Evolutionary conservation across 2,113 vertebrate genomes (phyloP).

Genomic region (Sinocyclocheilus maitianheensis): DNA sequence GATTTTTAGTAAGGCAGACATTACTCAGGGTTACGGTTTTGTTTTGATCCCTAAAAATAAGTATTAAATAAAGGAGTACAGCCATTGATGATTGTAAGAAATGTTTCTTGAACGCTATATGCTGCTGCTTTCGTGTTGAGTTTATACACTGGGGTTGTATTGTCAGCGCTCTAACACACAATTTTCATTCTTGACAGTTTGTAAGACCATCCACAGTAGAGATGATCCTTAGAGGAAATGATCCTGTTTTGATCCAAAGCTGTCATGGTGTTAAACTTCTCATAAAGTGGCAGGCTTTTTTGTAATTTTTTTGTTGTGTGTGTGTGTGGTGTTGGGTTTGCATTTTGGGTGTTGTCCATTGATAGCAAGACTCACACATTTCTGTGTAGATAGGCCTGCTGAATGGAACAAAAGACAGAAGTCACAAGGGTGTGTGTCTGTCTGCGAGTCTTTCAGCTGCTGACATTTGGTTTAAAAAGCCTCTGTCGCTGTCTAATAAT

Average conservation of each 20-base stretch:
- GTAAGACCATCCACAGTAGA: not conserved
- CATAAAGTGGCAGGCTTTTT: not conserved
- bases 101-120: too few species aligned
- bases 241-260: conserved; percentile 10
- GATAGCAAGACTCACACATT: not conserved
- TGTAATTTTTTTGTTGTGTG: not conserved
- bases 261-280: not conserved
- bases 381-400: conserved; percentile 24
- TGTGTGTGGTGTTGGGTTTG: not conserved
- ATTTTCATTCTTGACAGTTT: not conserved
- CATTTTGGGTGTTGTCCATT: conserved; percentile 20
- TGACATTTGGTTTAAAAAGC: conserved; percentile 40
- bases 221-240: not conserved
- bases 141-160: too few species aligned
- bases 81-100: too few species aligned
- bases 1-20: too few species aligned
- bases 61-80: too few species aligned
- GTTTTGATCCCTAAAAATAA: too few species aligned
- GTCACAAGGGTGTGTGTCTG: conserved; percentile 10
- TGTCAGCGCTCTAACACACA: not conserved
- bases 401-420: conserved; percentile 27
- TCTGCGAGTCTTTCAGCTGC: not conserved
- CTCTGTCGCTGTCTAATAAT: conserved; percentile 27
- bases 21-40: too few species aligned
- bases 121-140: not conserved